Evolutionary conservation across 2,888 invertebrate species (phyloP).

Genomic region (Drosophila anomalata): DNA sequence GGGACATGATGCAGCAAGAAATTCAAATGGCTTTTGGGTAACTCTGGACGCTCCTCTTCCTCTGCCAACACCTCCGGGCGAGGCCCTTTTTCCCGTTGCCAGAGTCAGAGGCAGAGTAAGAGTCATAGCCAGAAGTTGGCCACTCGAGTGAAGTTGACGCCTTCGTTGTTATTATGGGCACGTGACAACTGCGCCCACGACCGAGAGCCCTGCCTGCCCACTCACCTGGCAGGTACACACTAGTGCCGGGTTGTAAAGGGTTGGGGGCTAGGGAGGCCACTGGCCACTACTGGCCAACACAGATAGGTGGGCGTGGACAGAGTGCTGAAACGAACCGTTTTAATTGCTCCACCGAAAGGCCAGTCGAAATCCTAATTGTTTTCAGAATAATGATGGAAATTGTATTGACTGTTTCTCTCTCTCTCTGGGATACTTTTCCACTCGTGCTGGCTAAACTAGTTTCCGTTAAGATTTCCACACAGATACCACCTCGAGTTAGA

Average conservation of each 20-base stretch:
- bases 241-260: background rate
- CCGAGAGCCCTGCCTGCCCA: slow-evolving; percentile 27
- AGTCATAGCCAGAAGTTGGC: slow-evolving; percentile 28
- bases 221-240: slow-evolving; percentile 23
- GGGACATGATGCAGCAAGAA: slow-evolving; percentile 69
- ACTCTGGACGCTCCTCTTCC: slow-evolving; percentile 3
- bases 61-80: background rate
- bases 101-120: background rate
- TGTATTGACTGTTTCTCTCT: slow-evolving; percentile 39
- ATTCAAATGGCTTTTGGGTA: slow-evolving; percentile 48
- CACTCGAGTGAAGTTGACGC: slow-evolving; percentile 47
- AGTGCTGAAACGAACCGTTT: slow-evolving; percentile 67
- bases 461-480: slow-evolving; percentile 68
- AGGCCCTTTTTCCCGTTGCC: slow-evolving; percentile 14
- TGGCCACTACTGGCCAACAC: slow-evolving; percentile 42
- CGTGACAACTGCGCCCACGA: slow-evolving; percentile 77
- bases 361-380: slow-evolving; percentile 66
- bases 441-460: slow-evolving; percentile 60
- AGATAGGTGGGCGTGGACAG: slow-evolving; percentile 38
- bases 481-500: slow-evolving; percentile 15
- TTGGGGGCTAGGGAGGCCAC: slow-evolving; percentile 8
- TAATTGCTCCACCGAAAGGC: slow-evolving; percentile 64
- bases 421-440: slow-evolving; percentile 28
- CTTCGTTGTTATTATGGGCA: slow-evolving; percentile 71
- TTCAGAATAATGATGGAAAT: slow-evolving; percentile 55